A percentile compares a stretch with the other conserved stretches of the same genome.
Evolutionary conservation across 2,113 vertebrate genomes (phyloP).

Genomic region (Semnornis frantzii): DNA sequence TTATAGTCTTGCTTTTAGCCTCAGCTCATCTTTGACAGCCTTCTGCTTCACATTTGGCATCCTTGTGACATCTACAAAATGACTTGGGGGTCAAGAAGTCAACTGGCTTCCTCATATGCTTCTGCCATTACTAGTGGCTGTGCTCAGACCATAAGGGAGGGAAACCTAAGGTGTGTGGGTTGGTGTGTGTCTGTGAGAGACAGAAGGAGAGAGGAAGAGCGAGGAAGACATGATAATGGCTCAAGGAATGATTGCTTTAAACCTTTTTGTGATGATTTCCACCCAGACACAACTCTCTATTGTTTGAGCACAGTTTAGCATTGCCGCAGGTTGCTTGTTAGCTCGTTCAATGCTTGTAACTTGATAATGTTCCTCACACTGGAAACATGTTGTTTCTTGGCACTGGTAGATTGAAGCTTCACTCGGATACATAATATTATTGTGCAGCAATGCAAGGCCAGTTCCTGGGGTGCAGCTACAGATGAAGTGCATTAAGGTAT

Average conservation of each 20-base stretch:
- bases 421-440: background rate
- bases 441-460: background rate
- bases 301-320: conserved; percentile 27
- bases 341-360: conserved; percentile 51
- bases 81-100: conserved; percentile 78
- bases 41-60: conserved; percentile 86
- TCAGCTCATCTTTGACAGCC: conserved; percentile 81
- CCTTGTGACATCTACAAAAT: conserved; percentile 83
- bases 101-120: conserved; percentile 82
- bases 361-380: conserved; percentile 33
- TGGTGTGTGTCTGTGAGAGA: background rate
- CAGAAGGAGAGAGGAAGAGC: background rate
- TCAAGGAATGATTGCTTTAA: conserved; percentile 58
- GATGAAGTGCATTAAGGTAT: conserved; percentile 65
- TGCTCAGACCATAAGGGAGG: background rate
- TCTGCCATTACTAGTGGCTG: conserved; percentile 74
- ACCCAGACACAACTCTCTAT: conserved; percentile 53
- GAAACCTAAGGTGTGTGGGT: background rate
- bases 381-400: conserved; percentile 54
- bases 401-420: background rate
- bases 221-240: background rate
- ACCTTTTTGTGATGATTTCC: conserved; percentile 58
- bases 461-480: conserved; percentile 32
- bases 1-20: conserved; percentile 78
- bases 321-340: conserved; percentile 65